These are phyloP conservation scores for Bombus huntii DNA, from an alignment of 1,140 invertebrate genomes.

Conservation along the genomic window DNA sequence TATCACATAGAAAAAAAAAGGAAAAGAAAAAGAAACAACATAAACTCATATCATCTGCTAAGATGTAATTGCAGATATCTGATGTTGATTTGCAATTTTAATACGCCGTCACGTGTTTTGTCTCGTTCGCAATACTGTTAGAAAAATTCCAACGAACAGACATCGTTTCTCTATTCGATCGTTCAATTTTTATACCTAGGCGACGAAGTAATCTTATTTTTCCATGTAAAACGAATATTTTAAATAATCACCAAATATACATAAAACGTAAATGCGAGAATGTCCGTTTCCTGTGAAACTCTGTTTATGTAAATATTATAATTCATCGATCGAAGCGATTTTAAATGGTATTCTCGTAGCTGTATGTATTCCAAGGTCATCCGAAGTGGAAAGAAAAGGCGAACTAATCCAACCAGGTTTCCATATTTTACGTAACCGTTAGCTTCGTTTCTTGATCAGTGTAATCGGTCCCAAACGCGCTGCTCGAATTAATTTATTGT, in stretches of 20 bases:
- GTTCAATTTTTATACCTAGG: background rate
- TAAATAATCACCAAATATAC: too few relatives aligned
- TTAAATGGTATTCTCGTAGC: background rate
- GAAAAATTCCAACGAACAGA: background rate
- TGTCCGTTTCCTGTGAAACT: background rate
- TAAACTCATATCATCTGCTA: background rate
- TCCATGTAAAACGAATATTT: too few relatives aligned
- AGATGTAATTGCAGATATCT: background rate
- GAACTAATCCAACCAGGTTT: background rate
- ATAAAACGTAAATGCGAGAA: too few relatives aligned
- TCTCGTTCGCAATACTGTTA: background rate
- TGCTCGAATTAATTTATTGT: too few relatives aligned
- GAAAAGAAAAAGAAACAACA: background rate
- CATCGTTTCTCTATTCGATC: background rate
- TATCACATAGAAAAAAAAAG: too few relatives aligned
- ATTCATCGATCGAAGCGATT: background rate
- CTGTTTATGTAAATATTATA: slow-evolving; percentile 2
- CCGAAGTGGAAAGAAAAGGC: background rate
- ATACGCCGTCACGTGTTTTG: background rate
- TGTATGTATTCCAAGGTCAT: background rate
- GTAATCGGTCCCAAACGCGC: background rate
- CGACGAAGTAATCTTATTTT: too few relatives aligned
- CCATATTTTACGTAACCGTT: background rate
- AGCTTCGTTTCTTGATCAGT: background rate
- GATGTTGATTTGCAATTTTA: background rate